A percentile compares a stretch with the other conserved stretches of the same genome.
phyloP scores from a whole-genome alignment of 1,140 invertebrate species.

The Ctenoplectra terminalis region DNA sequence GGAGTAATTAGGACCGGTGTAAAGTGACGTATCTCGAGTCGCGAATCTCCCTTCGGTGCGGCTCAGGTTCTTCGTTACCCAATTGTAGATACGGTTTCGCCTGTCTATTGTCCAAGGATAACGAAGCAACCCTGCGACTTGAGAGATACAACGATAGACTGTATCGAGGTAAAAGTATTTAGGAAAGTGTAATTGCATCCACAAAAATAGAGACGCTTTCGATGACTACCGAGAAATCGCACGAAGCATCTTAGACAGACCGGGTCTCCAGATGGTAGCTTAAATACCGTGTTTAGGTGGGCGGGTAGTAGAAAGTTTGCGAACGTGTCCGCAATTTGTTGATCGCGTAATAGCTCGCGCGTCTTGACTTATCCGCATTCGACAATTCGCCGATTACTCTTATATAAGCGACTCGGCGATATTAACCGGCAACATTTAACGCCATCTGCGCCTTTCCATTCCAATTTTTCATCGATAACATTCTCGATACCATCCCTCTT shows the following conservation, averaged over 20 bases:
- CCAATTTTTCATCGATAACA: neutral
- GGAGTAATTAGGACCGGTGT: slow-evolving; percentile 29
- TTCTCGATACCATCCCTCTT: neutral
- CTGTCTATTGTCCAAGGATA: neutral
- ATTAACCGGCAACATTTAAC: neutral
- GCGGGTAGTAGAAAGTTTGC: slow-evolving; percentile 68
- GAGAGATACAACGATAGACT: too few relatives aligned
- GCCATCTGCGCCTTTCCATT: neutral
- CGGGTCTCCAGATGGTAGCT: slow-evolving; percentile 18
- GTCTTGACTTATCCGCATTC: slow-evolving; percentile 59
- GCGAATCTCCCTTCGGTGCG: slow-evolving; percentile 28
- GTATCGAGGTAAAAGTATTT: too few relatives aligned
- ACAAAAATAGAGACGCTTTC: neutral
- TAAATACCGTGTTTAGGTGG: slow-evolving; percentile 61
- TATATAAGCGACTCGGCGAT: slow-evolving; percentile 55
- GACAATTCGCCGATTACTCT: slow-evolving; percentile 64
- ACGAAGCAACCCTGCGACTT: too few relatives aligned
- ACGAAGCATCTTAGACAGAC: neutral
- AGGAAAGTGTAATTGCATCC: too few relatives aligned
- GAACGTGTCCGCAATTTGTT: slow-evolving; percentile 59
- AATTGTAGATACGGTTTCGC: slow-evolving; percentile 53
- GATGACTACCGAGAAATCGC: neutral
- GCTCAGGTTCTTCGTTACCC: slow-evolving; percentile 47
- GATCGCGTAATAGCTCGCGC: slow-evolving; percentile 25
- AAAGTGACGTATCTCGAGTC: slow-evolving; percentile 44